These are phyloP conservation scores for Clarias magur DNA, from an alignment of 2,113 vertebrate species.

Conservation along the genomic window DNA sequence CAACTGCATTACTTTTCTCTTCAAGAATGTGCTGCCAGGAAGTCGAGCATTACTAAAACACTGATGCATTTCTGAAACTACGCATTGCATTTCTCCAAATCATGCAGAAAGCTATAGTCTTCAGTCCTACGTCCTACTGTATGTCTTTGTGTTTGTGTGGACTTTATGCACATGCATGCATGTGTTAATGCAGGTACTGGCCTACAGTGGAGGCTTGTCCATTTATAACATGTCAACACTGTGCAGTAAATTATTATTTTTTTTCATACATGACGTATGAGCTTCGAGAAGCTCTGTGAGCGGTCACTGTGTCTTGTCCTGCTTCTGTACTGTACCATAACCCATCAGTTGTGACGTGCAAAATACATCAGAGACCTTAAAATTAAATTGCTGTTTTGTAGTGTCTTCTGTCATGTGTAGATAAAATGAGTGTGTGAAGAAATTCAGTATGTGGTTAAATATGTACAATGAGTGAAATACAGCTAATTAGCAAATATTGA, in stretches of 20 bases:
- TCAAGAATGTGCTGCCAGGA: not conserved
- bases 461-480: constrained; percentile 55
- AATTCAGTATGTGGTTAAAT: constrained; percentile 55
- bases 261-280: constrained; percentile 36
- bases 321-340: constrained; percentile 49
- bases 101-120: not conserved
- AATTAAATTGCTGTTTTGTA: constrained; percentile 40
- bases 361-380: constrained; percentile 34
- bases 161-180: not conserved
- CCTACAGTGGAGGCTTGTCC: constrained; percentile 24
- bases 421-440: constrained; percentile 40
- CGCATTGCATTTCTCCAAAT: constrained; percentile 11
- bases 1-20: constrained; percentile 13
- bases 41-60: not conserved
- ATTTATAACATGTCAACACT: constrained; percentile 36
- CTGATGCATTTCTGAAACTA: not conserved
- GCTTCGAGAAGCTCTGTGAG: constrained; percentile 42
- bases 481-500: constrained; percentile 46
- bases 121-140: not conserved
- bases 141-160: constrained; percentile 24
- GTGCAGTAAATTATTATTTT: constrained; percentile 15
- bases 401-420: constrained; percentile 59
- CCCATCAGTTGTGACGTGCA: constrained; percentile 37
- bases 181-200: constrained; percentile 25
- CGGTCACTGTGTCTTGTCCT: constrained; percentile 49